phyloP scores from a whole-genome alignment of 2,888 invertebrate genomes.

The Dione juno region DNA sequence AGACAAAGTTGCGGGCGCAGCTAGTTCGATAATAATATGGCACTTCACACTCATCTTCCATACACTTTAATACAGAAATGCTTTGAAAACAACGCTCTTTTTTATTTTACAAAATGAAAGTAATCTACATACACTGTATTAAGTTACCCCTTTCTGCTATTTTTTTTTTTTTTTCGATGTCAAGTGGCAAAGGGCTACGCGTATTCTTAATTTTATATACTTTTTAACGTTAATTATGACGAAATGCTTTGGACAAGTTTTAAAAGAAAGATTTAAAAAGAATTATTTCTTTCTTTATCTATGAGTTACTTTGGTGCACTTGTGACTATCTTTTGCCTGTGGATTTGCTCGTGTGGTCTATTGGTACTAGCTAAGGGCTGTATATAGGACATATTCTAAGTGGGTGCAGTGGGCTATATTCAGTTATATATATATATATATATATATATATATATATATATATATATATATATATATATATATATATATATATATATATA shows the following conservation, averaged over 20 bases:
- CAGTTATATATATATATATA: too few relatives aligned
- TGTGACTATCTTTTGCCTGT: too few relatives aligned
- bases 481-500: too few relatives aligned
- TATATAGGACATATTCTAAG: too few relatives aligned
- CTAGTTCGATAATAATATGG: background rate
- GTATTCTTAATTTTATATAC: background rate
- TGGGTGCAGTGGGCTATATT: too few relatives aligned
- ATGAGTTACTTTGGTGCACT: too few relatives aligned
- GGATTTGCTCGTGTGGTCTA: too few relatives aligned
- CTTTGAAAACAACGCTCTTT: conserved; percentile 4
- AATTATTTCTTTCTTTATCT: background rate
- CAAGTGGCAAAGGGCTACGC: conserved; percentile 19
- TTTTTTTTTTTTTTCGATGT: conserved; percentile 7
- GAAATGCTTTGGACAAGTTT: background rate
- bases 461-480: too few relatives aligned
- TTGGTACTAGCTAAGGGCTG: too few relatives aligned
- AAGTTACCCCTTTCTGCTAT: conserved; percentile 13
- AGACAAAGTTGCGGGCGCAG: too few relatives aligned
- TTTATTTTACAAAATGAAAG: conserved; percentile 10
- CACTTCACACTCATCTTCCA: background rate
- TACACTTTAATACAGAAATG: background rate
- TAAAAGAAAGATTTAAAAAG: background rate
- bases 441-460: too few relatives aligned
- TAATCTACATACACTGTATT: conserved; percentile 14
- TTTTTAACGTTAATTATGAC: conserved; percentile 3